Evolutionary conservation across 2,797 vertebrate genomes (phyloP).

Genomic region (Nothura maculosa): DNA sequence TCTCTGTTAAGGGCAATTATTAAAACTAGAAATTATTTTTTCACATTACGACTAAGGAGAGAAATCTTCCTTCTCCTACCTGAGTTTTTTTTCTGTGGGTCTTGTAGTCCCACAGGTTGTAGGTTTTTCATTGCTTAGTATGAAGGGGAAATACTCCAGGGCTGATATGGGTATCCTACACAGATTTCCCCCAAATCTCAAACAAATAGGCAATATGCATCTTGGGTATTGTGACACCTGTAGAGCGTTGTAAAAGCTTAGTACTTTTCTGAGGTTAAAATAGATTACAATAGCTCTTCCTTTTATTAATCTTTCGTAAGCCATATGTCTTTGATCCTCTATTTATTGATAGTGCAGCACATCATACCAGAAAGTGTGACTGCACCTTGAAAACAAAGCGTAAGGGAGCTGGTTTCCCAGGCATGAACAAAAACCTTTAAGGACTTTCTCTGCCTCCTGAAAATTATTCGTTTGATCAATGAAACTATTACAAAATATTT

Average conservation of each 20-base stretch:
- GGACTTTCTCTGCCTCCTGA: neutral
- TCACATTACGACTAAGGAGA: neutral
- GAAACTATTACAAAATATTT: neutral
- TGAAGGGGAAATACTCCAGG: neutral
- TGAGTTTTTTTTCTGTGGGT: neutral
- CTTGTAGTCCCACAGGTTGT: neutral
- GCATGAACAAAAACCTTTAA: neutral
- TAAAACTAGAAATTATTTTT: neutral
- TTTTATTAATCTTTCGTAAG: neutral
- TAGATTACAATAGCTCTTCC: neutral
- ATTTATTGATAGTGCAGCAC: neutral
- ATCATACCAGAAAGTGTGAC: neutral
- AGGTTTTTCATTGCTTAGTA: neutral
- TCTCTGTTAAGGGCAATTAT: neutral
- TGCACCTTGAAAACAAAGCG: neutral
- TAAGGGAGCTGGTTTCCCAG: neutral
- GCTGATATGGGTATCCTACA: neutral
- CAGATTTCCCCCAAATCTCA: neutral
- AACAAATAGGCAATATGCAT: neutral
- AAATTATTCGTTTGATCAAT: neutral
- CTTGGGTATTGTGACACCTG: neutral
- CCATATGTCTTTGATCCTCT: neutral
- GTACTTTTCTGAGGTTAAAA: neutral
- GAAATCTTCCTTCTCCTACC: neutral
- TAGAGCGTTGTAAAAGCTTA: neutral